Base-by-base conservation (phyloP, 1,140 invertebrate species). In the Amphibalanus amphitrite region DNA sequence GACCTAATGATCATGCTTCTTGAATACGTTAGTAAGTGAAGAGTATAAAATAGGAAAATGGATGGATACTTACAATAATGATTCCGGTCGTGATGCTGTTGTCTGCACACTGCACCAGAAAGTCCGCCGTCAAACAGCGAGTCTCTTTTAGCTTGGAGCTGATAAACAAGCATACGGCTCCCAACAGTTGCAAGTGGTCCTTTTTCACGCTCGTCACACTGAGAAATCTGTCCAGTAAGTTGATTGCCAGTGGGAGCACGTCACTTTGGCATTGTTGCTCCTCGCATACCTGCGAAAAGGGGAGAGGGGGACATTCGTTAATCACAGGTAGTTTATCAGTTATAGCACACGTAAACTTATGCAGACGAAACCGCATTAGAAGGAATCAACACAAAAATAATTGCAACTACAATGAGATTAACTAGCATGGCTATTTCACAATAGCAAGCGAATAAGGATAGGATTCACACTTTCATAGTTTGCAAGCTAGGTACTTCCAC, bases 141-240 rank as follows among this genome's bases (percentile, higher is more conserved):
- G 86, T 86, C 78, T 90, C 88, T 23, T 88, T 83, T 72, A 90
- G 82, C 82, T 91, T 91, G 69, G 88, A 89, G 4, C 89, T 87
- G 17, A 90, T 79, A 17, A 91, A 82, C 28, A 91, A 80, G 75
- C 87, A 87, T 8, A 88, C 88, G 68, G 86, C 85, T 15, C 85
- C 89, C 47, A 89, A 81, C 30, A 90, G 79, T 78, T 91, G 89
- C 71, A 91, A 82, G 76, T 90, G 88, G 73, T 84, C 82, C 64
- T 85, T 83, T 59, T 85, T 84, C 71, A 90, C 86, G 30, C 81
- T 80, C 59, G 86, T 84, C 26, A 82, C 77, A 69, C 85, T 85
- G 47, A 91, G 80, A 78, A 90, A 90, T 78, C 89, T 83, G 81
- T 91, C 89, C 82, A 91, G 82, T 76, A 86, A 85, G 78, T 88